Evolutionary conservation across 35 echinoderm and acorn worm species (phyloP), one percentile per base, ranked within the genome.

Genomic region (Chiridota heheva): DNA sequence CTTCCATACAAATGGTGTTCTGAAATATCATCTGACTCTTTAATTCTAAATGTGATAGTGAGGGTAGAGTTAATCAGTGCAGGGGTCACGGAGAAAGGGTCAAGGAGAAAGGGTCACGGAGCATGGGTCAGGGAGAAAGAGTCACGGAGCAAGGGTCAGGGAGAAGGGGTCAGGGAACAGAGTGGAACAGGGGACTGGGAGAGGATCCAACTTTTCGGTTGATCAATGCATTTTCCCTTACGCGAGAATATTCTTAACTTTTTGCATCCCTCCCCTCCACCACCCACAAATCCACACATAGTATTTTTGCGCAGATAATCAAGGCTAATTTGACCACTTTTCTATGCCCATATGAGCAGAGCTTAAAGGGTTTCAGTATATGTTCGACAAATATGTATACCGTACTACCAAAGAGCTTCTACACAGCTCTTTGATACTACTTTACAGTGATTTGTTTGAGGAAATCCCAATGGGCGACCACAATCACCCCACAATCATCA

Each of bases 1-100:
- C 81, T 62, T 96, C 92, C 92, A 91, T 91, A 63, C 88, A 91
- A 17, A 85, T 63, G 6, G 88, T 91, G 5, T 91, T 84, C 32
- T 77, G 55, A 40, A 70, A 91, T 12, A 91, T 39, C 88, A 87
- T 88, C 31, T 76, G 10, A 55, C 61, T 85, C 49, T 85, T 63
- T 32, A 91, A 36, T 42, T 78, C 88, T 84, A 55, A 15, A 28
- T 32, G 36, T n/a, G n/a, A n/a, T n/a, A n/a, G n/a, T n/a, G n/a
- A n/a, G n/a, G n/a, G n/a, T n/a, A 65, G 8, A 51, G n/a, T 60
- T 26, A 60, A 4, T 3, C 22, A 3, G 32, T 60, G 6, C 22
- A 26, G 22, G 18, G 4, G 32, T 60, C 3, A 5, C 32, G 58
- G 4, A 3, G 22, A 26, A 60, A 5, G 22, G 22, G 32, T 5